A percentile compares a stretch with the other conserved stretches of the same genome.
Conservation (phyloP, 2,888 invertebrate genomes). For the Andrena bicolor region DNA sequence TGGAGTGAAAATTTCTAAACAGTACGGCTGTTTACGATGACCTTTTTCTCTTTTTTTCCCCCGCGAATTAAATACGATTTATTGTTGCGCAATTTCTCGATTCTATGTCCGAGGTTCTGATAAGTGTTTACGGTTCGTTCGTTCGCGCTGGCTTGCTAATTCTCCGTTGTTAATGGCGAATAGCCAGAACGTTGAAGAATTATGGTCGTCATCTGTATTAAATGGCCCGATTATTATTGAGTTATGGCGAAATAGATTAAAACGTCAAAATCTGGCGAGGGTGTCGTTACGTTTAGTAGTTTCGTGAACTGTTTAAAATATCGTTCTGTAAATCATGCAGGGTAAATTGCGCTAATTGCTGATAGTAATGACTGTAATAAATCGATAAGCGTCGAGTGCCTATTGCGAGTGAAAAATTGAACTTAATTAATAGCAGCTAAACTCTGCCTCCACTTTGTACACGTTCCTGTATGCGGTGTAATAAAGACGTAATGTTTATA, state of each 20-base stretch:
- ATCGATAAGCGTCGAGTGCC: background rate
- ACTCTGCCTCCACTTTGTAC: too few relatives aligned
- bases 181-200: conserved; percentile 20
- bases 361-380: conserved; percentile 14
- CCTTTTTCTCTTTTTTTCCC: background rate
- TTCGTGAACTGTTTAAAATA: conserved; percentile 10
- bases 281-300: conserved; percentile 29
- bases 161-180: conserved; percentile 2
- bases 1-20: background rate
- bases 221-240: conserved; percentile 41
- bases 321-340: conserved; percentile 15
- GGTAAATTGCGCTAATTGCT: conserved; percentile 28
- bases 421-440: background rate
- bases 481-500: too few relatives aligned
- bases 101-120: background rate
- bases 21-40: background rate
- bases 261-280: conserved; percentile 27
- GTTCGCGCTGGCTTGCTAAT: background rate
- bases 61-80: background rate
- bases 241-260: conserved; percentile 40
- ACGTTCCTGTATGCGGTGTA: too few relatives aligned
- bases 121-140: conserved; percentile 16
- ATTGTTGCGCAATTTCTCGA: background rate
- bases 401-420: background rate
- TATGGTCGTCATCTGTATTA: conserved; percentile 31